phyloP scores from a whole-genome alignment of 2,888 invertebrate species.

The Tenthredo notha region DNA sequence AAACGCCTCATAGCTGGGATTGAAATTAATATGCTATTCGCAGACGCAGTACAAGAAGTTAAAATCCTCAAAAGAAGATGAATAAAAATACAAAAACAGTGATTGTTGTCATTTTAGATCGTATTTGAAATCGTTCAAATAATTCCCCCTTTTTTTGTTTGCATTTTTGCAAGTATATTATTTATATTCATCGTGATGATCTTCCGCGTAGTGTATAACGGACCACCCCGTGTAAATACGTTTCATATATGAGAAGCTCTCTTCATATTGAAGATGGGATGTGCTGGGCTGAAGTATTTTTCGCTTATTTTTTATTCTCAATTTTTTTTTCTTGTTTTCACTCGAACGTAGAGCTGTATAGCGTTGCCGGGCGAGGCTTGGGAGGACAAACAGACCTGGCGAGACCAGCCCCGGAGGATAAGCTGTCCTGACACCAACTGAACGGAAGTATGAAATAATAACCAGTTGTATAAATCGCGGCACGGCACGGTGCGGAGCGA shows the following conservation, averaged over 20 bases:
- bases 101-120: not conserved
- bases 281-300: not conserved
- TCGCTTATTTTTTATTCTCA: not conserved
- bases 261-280: conserved; percentile 15
- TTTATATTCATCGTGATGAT: conserved; percentile 10
- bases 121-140: not conserved
- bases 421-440: conserved; percentile 66
- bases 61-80: conserved; percentile 34
- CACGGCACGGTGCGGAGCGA: conserved; percentile 56
- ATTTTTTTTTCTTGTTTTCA: not conserved
- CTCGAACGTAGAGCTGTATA: conserved; percentile 13
- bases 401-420: conserved; percentile 59
- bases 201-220: conserved; percentile 16
- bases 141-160: not conserved
- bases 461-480: conserved; percentile 70
- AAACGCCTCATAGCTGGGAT: conserved; percentile 1
- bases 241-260: not conserved
- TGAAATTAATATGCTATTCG: conserved; percentile 16
- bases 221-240: conserved; percentile 26
- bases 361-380: conserved; percentile 31
- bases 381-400: conserved; percentile 33
- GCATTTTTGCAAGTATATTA: not conserved
- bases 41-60: not conserved
- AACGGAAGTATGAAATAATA: conserved; percentile 71
- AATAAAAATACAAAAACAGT: not conserved